Evolutionary conservation across 2,888 invertebrate species (phyloP).

Genomic region (Sisyra nigra): DNA sequence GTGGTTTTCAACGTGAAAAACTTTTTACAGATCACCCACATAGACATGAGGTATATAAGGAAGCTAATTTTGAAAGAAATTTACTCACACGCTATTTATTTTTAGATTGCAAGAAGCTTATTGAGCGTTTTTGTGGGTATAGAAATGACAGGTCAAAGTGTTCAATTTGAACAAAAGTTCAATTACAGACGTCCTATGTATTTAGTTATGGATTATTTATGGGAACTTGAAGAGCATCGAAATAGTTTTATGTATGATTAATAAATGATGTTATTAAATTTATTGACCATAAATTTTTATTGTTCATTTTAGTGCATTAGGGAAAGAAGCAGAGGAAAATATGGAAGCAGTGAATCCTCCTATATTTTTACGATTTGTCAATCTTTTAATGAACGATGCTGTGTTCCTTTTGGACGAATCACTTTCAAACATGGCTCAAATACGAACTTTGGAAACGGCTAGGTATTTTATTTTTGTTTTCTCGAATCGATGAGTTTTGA

Average conservation of each 20-base stretch:
- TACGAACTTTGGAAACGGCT: constrained; percentile 64
- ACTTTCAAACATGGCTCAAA: constrained; percentile 72
- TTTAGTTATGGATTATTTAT: constrained; percentile 78
- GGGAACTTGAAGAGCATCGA: constrained; percentile 66
- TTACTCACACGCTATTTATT: constrained; percentile 10
- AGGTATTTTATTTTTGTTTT: constrained; percentile 33
- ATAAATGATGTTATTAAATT: too few species aligned
- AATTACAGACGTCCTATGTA: constrained; percentile 95
- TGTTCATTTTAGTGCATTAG: constrained; percentile 40
- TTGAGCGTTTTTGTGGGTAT: constrained; percentile 92
- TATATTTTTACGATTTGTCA: constrained; percentile 84
- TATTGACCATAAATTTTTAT: too few species aligned
- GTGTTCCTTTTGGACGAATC: constrained; percentile 91
- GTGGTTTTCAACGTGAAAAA: constrained; percentile 47
- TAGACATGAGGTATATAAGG: constrained; percentile 36
- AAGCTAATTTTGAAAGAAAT: constrained; percentile 7
- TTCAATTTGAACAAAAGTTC: constrained; percentile 93
- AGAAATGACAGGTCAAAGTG: constrained; percentile 92
- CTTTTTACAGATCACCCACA: constrained; percentile 66
- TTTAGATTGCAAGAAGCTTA: constrained; percentile 61
- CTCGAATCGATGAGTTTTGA: too few species aligned
- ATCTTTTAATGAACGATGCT: constrained; percentile 93
- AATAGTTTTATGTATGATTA: constrained; percentile 52
- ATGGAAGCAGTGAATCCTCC: constrained; percentile 87
- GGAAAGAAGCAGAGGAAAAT: constrained; percentile 63